A percentile compares a stretch with the other conserved stretches of the same genome.
Conservation (phyloP, 2,797 vertebrate genomes). For the Esox masquinongy region DNA sequence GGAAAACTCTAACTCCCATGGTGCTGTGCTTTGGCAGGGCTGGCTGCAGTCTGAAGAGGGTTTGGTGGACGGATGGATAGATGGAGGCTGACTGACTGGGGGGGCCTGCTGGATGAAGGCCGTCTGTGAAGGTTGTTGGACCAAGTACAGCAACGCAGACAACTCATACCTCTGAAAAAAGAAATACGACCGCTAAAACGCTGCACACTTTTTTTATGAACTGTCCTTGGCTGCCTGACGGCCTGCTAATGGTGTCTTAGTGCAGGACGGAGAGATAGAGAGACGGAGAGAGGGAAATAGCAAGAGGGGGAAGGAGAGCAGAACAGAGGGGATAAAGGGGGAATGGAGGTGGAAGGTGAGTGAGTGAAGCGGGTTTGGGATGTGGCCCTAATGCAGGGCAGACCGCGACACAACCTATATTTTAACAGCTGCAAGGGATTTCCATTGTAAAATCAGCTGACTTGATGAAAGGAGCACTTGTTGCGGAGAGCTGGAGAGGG, state of each 20-base stretch:
- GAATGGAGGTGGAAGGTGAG: conserved; percentile 1
- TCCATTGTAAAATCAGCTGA: conserved; percentile 82
- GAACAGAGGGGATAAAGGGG: conserved; percentile 2
- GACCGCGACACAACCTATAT: conserved; percentile 67
- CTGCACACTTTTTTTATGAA: conserved; percentile 49
- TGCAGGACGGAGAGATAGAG: conserved; percentile 2
- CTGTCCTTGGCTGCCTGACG: conserved; percentile 57
- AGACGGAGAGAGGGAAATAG: not conserved
- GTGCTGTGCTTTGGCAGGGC: conserved; percentile 60
- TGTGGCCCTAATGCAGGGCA: conserved; percentile 59
- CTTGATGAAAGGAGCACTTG: conserved; percentile 74
- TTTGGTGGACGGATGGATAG: not conserved
- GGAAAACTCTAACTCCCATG: conserved; percentile 74
- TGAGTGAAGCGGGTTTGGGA: conserved; percentile 42
- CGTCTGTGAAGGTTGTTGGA: conserved; percentile 45
- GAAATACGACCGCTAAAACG: conserved; percentile 26
- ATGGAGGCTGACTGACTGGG: conserved; percentile 23
- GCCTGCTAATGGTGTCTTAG: conserved; percentile 26
- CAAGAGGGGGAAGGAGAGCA: conserved; percentile 20
- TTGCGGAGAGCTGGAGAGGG: conserved; percentile 68
- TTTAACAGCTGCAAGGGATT: conserved; percentile 84
- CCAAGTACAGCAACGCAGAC: conserved; percentile 33
- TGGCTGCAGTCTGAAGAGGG: not conserved
- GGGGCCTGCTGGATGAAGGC: conserved; percentile 37
- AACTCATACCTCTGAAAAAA: conserved; percentile 26